A percentile compares a stretch with the other conserved stretches of the same genome.
phyloP scores from a whole-genome alignment of 2,888 invertebrate genomes.

The Mythimna ferrago region DNA sequence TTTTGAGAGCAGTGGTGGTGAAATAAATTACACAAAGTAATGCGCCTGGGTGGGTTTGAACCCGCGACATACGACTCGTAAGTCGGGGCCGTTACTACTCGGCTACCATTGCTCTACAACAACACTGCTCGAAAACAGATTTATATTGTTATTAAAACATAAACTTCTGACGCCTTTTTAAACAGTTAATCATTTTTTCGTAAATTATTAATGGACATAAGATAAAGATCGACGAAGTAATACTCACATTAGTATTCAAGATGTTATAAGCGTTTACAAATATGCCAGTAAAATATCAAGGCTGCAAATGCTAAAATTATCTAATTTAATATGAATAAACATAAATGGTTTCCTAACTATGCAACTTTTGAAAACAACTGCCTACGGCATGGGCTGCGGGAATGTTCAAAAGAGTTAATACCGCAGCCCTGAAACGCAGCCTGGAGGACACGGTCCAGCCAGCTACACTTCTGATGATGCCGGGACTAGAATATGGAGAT shows the following conservation, averaged over 20 bases:
- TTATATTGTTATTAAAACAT: neutral
- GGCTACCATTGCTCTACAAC: too few species aligned
- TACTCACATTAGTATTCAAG: slow-evolving; percentile 62
- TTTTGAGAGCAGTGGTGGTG: too few species aligned
- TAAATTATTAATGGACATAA: slow-evolving; percentile 14
- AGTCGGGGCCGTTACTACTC: too few species aligned
- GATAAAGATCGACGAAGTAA: slow-evolving; percentile 47
- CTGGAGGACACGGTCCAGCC: too few species aligned
- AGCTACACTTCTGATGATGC: too few species aligned
- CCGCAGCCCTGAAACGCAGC: too few species aligned
- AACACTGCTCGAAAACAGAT: too few species aligned
- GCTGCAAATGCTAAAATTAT: slow-evolving; percentile 55
- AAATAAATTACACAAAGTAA: too few species aligned
- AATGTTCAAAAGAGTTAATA: too few species aligned
- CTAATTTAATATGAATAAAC: slow-evolving; percentile 47
- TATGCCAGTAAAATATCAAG: slow-evolving; percentile 60
- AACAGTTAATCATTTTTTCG: slow-evolving; percentile 1
- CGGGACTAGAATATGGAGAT: too few species aligned
- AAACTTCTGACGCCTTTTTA: neutral
- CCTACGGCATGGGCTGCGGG: neutral
- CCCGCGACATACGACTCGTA: too few species aligned
- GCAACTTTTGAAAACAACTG: slow-evolving; percentile 26
- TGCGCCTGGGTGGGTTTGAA: too few species aligned
- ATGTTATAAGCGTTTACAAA: slow-evolving; percentile 57
- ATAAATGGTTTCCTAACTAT: slow-evolving; percentile 44